phyloP scores from a whole-genome alignment of 2,888 invertebrate genomes.

The Copidosoma aretas region DNA sequence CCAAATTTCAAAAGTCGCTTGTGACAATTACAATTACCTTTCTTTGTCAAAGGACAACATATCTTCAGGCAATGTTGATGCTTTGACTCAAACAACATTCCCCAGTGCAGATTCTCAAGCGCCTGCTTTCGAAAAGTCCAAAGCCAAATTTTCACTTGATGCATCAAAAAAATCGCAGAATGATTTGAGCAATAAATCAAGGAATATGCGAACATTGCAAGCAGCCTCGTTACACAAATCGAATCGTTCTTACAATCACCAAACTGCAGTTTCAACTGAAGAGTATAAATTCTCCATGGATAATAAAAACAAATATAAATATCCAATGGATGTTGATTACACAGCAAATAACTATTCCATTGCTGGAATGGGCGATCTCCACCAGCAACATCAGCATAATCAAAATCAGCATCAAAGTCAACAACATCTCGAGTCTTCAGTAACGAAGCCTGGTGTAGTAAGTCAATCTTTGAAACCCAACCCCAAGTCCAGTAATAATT shows the following conservation, averaged over 20 bases:
- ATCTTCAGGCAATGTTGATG: conserved; percentile 31
- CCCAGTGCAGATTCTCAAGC: conserved; percentile 37
- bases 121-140: conserved; percentile 50
- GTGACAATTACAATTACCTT: conserved; percentile 55
- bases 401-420: conserved; percentile 44
- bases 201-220: conserved; percentile 47
- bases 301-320: conserved; percentile 55
- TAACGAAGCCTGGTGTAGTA: conserved; percentile 40
- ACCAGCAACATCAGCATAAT: conserved; percentile 47
- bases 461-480: conserved; percentile 43
- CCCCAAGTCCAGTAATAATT: conserved; percentile 47
- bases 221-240: conserved; percentile 49
- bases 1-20: conserved; percentile 49
- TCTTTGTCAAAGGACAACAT: conserved; percentile 34
- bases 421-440: conserved; percentile 46
- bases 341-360: conserved; percentile 53
- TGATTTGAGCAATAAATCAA: conserved; percentile 50
- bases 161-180: conserved; percentile 50
- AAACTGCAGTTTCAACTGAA: conserved; percentile 41
- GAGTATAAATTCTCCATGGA: conserved; percentile 53
- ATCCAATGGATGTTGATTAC: conserved; percentile 54
- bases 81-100: conserved; percentile 37
- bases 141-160: conserved; percentile 52
- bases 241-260: conserved; percentile 45
- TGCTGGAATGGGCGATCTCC: conserved; percentile 42